These are phyloP conservation scores for Emmelina monodactyla DNA, from an alignment of 2,888 invertebrate species.

Conservation along the genomic window DNA sequence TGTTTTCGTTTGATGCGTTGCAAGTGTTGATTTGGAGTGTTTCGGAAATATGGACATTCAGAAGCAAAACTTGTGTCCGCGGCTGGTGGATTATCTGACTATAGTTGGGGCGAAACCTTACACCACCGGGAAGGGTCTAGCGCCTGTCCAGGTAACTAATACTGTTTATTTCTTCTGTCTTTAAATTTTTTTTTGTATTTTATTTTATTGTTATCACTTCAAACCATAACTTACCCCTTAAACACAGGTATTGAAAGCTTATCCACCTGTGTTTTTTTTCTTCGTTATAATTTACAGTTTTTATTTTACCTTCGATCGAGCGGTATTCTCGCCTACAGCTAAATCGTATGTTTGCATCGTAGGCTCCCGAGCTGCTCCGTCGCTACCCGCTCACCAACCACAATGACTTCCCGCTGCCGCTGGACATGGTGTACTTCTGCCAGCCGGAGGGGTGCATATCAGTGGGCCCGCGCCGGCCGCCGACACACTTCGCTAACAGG, in stretches of 20 bases:
- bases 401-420: slow-evolving; percentile 94
- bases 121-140: slow-evolving; percentile 68
- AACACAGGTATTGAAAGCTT: too few species aligned
- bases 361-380: slow-evolving; percentile 93
- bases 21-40: slow-evolving; percentile 20
- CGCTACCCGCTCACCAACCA: slow-evolving; percentile 97
- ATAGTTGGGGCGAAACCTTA: slow-evolving; percentile 92
- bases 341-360: too few species aligned
- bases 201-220: too few species aligned
- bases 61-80: slow-evolving; percentile 83
- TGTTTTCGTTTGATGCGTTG: slow-evolving; percentile 23
- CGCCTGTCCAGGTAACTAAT: slow-evolving; percentile 76
- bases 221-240: too few species aligned
- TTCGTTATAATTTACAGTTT: too few species aligned
- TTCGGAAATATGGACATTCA: slow-evolving; percentile 65
- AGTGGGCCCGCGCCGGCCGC: slow-evolving; percentile 81
- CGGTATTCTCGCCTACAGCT: too few species aligned
- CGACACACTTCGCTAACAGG: slow-evolving; percentile 65
- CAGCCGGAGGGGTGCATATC: slow-evolving; percentile 98
- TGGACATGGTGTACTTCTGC: slow-evolving; percentile 99
- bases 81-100: slow-evolving; percentile 94
- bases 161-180: not conserved
- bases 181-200: too few species aligned
- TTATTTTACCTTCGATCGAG: too few species aligned
- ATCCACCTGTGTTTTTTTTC: too few species aligned